Conservation (phyloP, 1,140 invertebrate species). For the Psilanteris sp. region DNA sequence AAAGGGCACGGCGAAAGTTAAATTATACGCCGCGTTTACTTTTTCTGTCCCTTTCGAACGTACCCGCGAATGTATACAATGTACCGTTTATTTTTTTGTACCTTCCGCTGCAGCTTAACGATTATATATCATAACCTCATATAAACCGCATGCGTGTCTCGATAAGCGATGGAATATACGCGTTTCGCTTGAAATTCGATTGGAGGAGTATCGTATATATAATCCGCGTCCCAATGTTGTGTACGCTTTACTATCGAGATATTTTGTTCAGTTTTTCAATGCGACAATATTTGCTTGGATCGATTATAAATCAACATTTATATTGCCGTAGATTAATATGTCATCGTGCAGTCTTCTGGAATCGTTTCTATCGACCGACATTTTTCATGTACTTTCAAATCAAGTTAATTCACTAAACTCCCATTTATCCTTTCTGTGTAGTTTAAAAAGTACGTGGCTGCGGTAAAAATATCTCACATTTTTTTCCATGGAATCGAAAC, state of each 20-base stretch:
- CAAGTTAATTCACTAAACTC: constrained; percentile 33
- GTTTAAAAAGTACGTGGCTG: no score
- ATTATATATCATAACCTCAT: constrained; percentile 48
- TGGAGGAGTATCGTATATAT: constrained; percentile 34
- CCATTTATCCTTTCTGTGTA: no score
- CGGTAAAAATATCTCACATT: constrained; percentile 1
- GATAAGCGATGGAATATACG: constrained; percentile 50
- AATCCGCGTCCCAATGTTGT: constrained; percentile 31
- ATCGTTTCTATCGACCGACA: constrained; percentile 11
- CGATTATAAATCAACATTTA: constrained; percentile 56
- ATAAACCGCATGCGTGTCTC: constrained; percentile 54
- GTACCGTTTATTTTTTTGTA: constrained; percentile 36
- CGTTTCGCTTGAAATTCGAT: constrained; percentile 50
- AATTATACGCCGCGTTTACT: no score
- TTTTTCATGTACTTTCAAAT: constrained; percentile 27
- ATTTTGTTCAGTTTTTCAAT: constrained; percentile 49
- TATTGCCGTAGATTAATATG: constrained; percentile 45
- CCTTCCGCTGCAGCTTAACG: constrained; percentile 24
- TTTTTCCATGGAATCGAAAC: no score
- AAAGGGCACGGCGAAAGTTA: no score
- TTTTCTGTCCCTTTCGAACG: no score
- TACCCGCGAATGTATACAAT: no score
- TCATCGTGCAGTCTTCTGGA: constrained; percentile 30
- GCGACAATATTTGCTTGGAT: constrained; percentile 33
- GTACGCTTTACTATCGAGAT: constrained; percentile 23